Evolutionary conservation across 2,888 invertebrate genomes (phyloP).

Genomic region (Eristalis intricaria): DNA sequence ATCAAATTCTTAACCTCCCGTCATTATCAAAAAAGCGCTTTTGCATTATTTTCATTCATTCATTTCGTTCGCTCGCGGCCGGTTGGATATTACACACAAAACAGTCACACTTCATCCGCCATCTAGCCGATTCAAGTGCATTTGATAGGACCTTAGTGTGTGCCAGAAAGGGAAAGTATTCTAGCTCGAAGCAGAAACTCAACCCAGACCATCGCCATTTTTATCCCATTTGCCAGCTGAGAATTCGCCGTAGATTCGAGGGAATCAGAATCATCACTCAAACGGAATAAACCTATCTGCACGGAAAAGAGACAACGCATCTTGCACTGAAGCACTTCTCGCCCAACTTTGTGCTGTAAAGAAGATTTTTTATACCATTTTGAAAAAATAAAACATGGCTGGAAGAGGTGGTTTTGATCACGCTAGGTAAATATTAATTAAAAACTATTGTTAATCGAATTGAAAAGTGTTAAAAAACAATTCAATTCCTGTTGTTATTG

Average conservation of each 20-base stretch:
- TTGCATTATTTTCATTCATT: constrained; percentile 30
- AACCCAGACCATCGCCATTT: constrained; percentile 45
- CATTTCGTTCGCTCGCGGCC: constrained; percentile 9
- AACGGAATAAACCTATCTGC: background rate
- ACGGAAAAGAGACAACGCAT: constrained; percentile 28
- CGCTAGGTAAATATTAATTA: constrained; percentile 86
- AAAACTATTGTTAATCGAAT: constrained; percentile 74
- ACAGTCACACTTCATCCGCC: background rate
- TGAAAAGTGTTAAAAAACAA: constrained; percentile 28
- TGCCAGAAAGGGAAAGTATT: constrained; percentile 10
- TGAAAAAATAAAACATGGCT: constrained; percentile 89
- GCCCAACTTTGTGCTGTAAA: constrained; percentile 58
- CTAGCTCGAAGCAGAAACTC: background rate
- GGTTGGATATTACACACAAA: constrained; percentile 7
- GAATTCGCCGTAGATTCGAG: constrained; percentile 59
- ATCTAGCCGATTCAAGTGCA: constrained; percentile 30
- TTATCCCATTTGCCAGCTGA: constrained; percentile 63
- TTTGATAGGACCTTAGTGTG: background rate
- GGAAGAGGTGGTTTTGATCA: constrained; percentile 93
- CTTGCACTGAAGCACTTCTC: constrained; percentile 33
- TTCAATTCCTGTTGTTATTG: constrained; percentile 25
- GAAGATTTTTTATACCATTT: constrained; percentile 76
- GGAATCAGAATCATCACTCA: constrained; percentile 22
- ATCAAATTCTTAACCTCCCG: background rate
- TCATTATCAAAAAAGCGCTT: constrained; percentile 20